Evolutionary conservation across 2,113 vertebrate genomes (phyloP).

Genomic region (Oxygymnocypris stewartii): DNA sequence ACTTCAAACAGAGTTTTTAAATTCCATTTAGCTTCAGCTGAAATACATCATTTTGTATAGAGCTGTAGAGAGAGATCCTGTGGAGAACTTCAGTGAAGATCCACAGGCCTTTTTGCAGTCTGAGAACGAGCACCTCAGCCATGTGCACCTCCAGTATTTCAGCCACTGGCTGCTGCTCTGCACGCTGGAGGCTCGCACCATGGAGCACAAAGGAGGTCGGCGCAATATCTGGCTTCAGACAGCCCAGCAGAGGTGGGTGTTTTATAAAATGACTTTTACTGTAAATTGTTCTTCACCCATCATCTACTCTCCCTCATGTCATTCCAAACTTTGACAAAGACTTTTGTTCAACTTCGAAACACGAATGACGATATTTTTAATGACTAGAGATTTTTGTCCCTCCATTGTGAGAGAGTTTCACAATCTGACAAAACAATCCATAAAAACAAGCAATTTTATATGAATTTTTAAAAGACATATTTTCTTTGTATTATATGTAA

Average conservation of each 20-base stretch:
- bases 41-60: constrained; percentile 52
- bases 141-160: constrained; percentile 85
- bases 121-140: constrained; percentile 81
- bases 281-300: not conserved
- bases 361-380: not conserved
- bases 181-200: constrained; percentile 82
- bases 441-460: not conserved
- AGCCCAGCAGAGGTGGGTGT: constrained; percentile 76
- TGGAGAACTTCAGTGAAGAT: constrained; percentile 53
- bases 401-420: not conserved
- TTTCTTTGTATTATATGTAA: not conserved
- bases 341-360: not conserved
- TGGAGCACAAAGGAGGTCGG: constrained; percentile 77
- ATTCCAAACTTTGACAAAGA: not conserved
- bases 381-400: not conserved
- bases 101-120: constrained; percentile 74
- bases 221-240: constrained; percentile 86
- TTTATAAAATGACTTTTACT: not conserved
- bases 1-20: not conserved
- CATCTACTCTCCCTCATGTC: not conserved
- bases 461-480: not conserved
- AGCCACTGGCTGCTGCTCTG: constrained; percentile 90
- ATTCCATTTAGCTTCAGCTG: not conserved
- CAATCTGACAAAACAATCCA: too few species aligned
- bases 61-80: constrained; percentile 71